Percentiles rank a stretch among this genome's conserved stretches.
Evolutionary conservation across 2,113 vertebrate species (phyloP).

Genomic region (Ceratotherium simum): DNA sequence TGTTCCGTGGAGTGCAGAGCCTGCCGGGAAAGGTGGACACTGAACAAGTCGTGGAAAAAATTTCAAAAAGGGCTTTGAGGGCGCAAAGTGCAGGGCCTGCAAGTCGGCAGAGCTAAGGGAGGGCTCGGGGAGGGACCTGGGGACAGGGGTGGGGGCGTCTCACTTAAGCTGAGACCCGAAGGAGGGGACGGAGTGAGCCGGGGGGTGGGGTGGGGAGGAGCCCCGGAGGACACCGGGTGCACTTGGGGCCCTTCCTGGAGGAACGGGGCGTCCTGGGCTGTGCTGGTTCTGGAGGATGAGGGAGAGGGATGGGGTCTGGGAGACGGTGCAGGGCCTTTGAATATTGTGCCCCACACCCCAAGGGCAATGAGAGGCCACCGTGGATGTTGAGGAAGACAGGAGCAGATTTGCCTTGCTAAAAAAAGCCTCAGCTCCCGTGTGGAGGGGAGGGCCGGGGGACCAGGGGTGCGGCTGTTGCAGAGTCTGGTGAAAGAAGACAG

Average conservation of each 20-base stretch:
- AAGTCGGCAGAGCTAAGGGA: background rate
- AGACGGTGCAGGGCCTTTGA: background rate
- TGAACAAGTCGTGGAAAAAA: background rate
- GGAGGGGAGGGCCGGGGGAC: no score
- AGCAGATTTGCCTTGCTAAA: rapidly evolving
- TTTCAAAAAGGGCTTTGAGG: background rate
- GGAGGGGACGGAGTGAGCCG: background rate
- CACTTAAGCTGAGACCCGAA: background rate
- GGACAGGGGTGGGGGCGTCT: background rate
- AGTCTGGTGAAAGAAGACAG: background rate
- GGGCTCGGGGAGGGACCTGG: rapidly evolving
- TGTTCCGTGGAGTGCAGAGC: background rate
- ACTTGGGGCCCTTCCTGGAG: background rate
- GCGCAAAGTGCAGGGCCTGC: background rate
- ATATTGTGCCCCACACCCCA: rapidly evolving
- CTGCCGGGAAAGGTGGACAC: background rate
- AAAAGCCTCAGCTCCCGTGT: background rate
- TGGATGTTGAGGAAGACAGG: background rate
- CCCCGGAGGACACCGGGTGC: background rate
- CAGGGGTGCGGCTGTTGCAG: background rate
- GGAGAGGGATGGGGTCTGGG: no score
- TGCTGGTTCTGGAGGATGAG: background rate
- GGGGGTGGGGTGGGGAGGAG: no score
- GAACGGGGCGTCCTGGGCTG: background rate
- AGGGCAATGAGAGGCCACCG: background rate